Base-by-base conservation (phyloP, 2,113 vertebrate species). In the Notarius lentiginosus region DNA sequence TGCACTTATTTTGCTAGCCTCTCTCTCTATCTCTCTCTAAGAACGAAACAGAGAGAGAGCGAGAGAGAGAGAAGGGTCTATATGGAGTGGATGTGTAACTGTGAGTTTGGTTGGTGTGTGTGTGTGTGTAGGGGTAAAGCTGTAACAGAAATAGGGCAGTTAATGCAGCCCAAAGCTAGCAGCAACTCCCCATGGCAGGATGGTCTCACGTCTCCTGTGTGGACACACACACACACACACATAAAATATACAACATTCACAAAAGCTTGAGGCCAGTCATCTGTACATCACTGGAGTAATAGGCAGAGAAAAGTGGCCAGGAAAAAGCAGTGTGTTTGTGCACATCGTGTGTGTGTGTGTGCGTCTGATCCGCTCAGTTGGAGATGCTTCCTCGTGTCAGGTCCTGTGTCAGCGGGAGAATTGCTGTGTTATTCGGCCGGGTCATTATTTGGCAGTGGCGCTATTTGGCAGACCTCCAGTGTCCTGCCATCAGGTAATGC, bases 401-500 rank as follows among this genome's bases (percentile, higher is more conserved):
- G 76, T 82, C 87, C 51, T 49, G 2, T 22, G 34, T 83, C 85
- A 70, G 83, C 56, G 14, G 83, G 83, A 84, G 85, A 87, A 87
- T 85, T 87, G 86, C 83, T 72, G 83, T 88, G 89, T 88, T 84
- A 84, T 83, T 87, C 77, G 86, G 87, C 68, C 41, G 72, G 89
- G 82, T 87, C 89, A 89, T 88, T 90, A 83, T 87, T 89, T 89
- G 89, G 83, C 86, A 87, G 68, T 34, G 63, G 34, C 79, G n/a
- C 51, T 83, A 76, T 88, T 86, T 88, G 89, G 87, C 89, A 73
- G 79, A n/a, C 24, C 51, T 84, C 87, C 83, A 87, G 79, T 65
- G 63, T 87, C 83, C 87, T 88, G 89, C 77, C 89, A 85, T 90
- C 85, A 88, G 85, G 87, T 88, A 73, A 84, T 87, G 41, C 84